Evolutionary conservation across 2,113 vertebrate species (phyloP), one percentile per base, ranked within the genome.

Genomic region (Malaclemys terrapin): DNA sequence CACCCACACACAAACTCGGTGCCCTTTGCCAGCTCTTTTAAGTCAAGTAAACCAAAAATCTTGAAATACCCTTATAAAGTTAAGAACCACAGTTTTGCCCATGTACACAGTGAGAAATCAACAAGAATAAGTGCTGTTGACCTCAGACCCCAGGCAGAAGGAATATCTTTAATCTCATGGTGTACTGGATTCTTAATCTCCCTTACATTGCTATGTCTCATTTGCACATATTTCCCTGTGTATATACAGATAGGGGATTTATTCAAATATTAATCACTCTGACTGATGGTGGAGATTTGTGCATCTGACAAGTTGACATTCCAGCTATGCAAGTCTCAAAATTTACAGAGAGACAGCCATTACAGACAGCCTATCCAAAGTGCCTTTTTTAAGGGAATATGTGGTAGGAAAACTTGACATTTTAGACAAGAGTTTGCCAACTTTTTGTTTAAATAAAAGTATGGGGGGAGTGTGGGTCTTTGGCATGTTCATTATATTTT

Each of bases 251-350:
- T 97, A 97, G 92, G 49, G 76, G 50, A 96, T 97, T 97, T 96
- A 96, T 96, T 94, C 95, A 97, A 97, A 97, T 98, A 98, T 97
- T 98, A 97, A 98, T 98, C 97, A 97, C 84, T 86, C 91, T 97
- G 95, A 97, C 97, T 97, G 98, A 98, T 98, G 94, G 85, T 86
- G 87, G 86, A 96, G 94, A 96, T 97, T 85, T 95, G 45, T 95
- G 83, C 84, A 84, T 96, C 96, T 95, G 96, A 96, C 95, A 96
- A 50, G 86, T 90, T 91, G 94, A 95, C 95, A 93, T 84, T 88
- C 82, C 54, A 29, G 45, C 82, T 52, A 56, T 85, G 90, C 52
- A 25, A 75, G 83, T 49, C 49, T 0, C 0, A 62, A 75, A 95
- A 85, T 95, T 90, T 65, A 42, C 52, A 82, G 49, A 75, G 10